These are phyloP conservation scores for Chymomyza amoena DNA, from an alignment of 2,888 invertebrate species.

Conservation along the genomic window DNA sequence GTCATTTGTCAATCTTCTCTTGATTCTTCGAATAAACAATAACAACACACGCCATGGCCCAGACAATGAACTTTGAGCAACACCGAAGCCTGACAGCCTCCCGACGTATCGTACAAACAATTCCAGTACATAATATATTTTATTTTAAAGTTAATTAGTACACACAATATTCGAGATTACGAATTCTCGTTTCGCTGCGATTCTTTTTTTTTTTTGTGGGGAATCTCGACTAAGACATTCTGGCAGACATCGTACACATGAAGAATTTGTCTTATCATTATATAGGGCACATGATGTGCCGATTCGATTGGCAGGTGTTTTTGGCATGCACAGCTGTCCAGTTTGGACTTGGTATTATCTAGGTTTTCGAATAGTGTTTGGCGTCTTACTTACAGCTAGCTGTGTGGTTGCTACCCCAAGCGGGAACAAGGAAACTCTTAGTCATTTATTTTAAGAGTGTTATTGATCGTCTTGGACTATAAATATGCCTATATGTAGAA, in stretches of 20 bases:
- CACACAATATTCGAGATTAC: neutral
- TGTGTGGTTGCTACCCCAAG: neutral
- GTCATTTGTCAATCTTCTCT: neutral
- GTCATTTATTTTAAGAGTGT: constrained; percentile 12
- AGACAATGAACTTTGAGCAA: constrained; percentile 53
- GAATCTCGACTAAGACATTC: neutral
- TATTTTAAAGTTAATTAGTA: neutral
- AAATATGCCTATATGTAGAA: constrained; percentile 48
- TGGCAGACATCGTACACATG: neutral
- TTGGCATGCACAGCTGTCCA: neutral
- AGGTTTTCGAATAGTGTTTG: neutral
- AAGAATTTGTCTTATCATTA: neutral
- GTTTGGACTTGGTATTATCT: neutral
- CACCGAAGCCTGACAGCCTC: neutral
- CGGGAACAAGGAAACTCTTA: neutral
- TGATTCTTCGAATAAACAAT: neutral
- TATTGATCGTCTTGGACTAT: constrained; percentile 49
- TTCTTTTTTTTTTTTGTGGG: neutral
- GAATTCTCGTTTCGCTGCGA: neutral
- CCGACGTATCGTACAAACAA: neutral
- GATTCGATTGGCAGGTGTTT: neutral
- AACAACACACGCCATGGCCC: constrained; percentile 29
- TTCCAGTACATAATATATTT: neutral
- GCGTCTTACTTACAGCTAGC: neutral
- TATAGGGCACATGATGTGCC: neutral